Base-by-base conservation (phyloP, 2,797 vertebrate species). In the Anas capensis region DNA sequence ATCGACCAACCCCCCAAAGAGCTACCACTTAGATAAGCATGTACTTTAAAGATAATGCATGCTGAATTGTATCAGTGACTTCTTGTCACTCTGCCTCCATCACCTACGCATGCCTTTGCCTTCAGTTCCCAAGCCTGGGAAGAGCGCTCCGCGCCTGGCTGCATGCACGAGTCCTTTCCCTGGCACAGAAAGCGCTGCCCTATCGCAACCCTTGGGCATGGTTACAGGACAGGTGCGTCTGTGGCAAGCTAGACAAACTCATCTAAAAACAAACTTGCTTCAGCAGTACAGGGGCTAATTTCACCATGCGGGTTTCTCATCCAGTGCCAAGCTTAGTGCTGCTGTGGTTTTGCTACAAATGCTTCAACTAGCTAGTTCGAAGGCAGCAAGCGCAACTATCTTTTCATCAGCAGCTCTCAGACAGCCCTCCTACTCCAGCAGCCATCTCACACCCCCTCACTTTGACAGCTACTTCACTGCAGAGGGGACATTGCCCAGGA, bases 201-300 rank as follows among this genome's bases (percentile, higher is more conserved):
- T 0, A 0, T 13, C 5, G 1, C 6, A 14, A 24, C 14, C 34
- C 61, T 18, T 1, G 1, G 34, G 17, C 5, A 8, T 0, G 2
- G 13, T 23, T 49, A 86, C 4, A 31, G 60, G 27, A 77, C 40
- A 75, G 31, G 20, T 17, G 54, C 5, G 10, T 5, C 38, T 87
- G 34, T 56, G 13, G 34, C 85, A 93, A 92, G 21, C 38, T 31
- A 69, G 34, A 54, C 31, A 9, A 54, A 38, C 9, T 73, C 46
- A 76, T 54, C 62, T 65, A 76, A 80, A 40, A 92, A 53, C 21
- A 93, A 46, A 42, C 24, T 57, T 71, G 53, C 60, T 90, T 51
- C 24, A 82, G 56, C 44, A 89, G 48, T 0, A 0, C 17, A 3
- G 15, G 42, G 48, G 26, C 10, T n/a, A 12, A 51, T 57, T 48